Evolutionary conservation across 2,797 vertebrate genomes (phyloP), one percentile per base, ranked within the genome.

Genomic region (Smutsia temminckii): DNA sequence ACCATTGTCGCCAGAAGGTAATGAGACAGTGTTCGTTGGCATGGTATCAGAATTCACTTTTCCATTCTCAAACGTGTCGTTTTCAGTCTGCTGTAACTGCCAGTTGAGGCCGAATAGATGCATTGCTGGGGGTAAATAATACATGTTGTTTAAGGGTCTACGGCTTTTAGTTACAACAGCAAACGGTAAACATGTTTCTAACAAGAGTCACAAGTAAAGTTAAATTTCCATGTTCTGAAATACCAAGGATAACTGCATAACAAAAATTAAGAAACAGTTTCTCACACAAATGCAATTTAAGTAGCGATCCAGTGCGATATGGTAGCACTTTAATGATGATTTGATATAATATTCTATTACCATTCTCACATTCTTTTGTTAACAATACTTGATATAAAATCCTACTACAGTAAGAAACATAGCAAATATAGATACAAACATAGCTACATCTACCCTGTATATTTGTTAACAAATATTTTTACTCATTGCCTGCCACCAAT

Each of bases 101-200:
- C 99, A 99, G 97, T 99, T 99, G 98, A 99, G 99, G 98, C 99
- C 99, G 98, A 99, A 99, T 53, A 99, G 99, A 98, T 99, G 99
- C 99, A 99, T 99, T 97, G 99, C 99, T 99, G 97, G 87, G 97
- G 97, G 88, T 80, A 97, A 98, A 98, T 93, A 97, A 98, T 61
- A 98, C 29, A 97, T 27, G 86, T 96, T 72, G 92, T 94, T 97
- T 94, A 97, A 93, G 84, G 97, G 95, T 95, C 96, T 94, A 94
- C 92, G 90, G 89, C 93, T 97, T 86, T 92, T 46, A 96, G 94
- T 81, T 95, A 61, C 40, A 75, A 81, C 12, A 51, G 53, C 18
- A 89, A 72, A 40, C 3, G 71, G 64, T 57, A 86, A 90, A 83
- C 51, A 89, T 34, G 71, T 68, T 78, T 72, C 46, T 23, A 93